A percentile compares a stretch with the other conserved stretches of the same genome.
Evolutionary conservation across 2,797 vertebrate genomes (phyloP).

Genomic region (Iguana delicatissima): DNA sequence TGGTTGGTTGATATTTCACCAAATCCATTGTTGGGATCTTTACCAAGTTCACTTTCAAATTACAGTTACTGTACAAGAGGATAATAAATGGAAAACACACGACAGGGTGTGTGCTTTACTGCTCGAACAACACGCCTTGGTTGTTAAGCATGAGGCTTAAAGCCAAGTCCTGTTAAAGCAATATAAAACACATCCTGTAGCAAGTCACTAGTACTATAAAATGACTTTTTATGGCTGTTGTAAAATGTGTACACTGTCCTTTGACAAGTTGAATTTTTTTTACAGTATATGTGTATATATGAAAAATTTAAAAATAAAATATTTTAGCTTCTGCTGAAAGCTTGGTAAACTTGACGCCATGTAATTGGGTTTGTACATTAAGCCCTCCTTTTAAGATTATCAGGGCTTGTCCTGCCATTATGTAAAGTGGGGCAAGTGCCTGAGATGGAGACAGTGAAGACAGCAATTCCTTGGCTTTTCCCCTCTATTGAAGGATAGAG

Average conservation of each 20-base stretch:
- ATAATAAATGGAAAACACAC: constrained; percentile 67
- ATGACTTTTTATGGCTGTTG: constrained; percentile 46
- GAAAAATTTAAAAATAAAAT: not conserved
- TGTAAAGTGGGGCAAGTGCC: not conserved
- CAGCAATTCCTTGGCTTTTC: not conserved
- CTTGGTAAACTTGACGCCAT: not conserved
- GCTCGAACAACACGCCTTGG: constrained; percentile 62
- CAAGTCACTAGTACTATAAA: constrained; percentile 53
- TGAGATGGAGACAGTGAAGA: not conserved
- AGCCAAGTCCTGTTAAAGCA: constrained; percentile 50
- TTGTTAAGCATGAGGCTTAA: constrained; percentile 66
- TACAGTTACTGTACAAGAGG: constrained; percentile 5
- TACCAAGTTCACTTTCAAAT: constrained; percentile 22
- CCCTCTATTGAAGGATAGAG: not conserved
- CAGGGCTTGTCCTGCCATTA: not conserved
- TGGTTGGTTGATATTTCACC: not conserved
- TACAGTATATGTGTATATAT: not conserved
- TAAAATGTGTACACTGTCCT: constrained; percentile 36
- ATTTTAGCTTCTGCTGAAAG: not conserved
- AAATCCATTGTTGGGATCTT: not conserved
- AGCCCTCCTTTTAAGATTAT: not conserved
- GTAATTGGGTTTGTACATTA: not conserved
- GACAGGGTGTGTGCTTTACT: constrained; percentile 63
- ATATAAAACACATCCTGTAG: constrained; percentile 55
- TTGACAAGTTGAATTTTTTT: constrained; percentile 24